Evolutionary conservation across 2,113 vertebrate species (phyloP), one percentile per base, ranked within the genome.

Genomic region (Ascaphus truei): DNA sequence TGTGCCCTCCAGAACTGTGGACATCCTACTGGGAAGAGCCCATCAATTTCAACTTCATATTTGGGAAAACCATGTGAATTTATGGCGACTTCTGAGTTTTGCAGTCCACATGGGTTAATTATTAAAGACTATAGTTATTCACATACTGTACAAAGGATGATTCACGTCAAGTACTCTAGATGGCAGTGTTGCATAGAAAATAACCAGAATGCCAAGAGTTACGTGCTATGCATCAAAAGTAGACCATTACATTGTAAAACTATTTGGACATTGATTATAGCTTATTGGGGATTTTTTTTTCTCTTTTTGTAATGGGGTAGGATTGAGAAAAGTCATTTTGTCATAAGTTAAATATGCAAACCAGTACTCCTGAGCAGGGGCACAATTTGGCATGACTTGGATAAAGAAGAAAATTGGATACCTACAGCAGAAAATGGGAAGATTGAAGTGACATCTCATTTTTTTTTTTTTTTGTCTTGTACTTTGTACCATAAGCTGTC

Each of bases 131-230:
- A 79, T 75, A 76, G 81, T 69, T 73, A 82, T 74, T 81, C 64
- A 81, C 63, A 79, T 80, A 62, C 68, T 62, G 78, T 80, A 62
- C 68, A 80, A 63, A 73, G 55, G 66, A 69, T 67, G 69, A 84
- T 85, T 86, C 85, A 79, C 81, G 62, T 86, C 80, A 20, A 88
- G 76, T 86, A 84, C 90, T 89, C 88, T 89, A 92, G 90, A 85
- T 92, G 90, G 90, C 86, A 89, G 86, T 86, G 86, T 92, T 91
- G 90, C 85, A 89, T 88, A 86, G 88, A 86, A 85, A 85, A 89
- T 89, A 52, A n/a, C 75, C 72, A 68, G 71, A 84, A 83, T 81
- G 64, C 79, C 81, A 33, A 74, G 81, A 83, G 76, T 85, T 84
- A 22, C 29, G 75, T 84, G 78, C 83, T 84, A 65, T 78, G 50